A percentile compares a stretch with the other conserved stretches of the same genome.
Evolutionary conservation across 1,140 invertebrate genomes (phyloP).

Genomic region (Leptopilina clavipes): DNA sequence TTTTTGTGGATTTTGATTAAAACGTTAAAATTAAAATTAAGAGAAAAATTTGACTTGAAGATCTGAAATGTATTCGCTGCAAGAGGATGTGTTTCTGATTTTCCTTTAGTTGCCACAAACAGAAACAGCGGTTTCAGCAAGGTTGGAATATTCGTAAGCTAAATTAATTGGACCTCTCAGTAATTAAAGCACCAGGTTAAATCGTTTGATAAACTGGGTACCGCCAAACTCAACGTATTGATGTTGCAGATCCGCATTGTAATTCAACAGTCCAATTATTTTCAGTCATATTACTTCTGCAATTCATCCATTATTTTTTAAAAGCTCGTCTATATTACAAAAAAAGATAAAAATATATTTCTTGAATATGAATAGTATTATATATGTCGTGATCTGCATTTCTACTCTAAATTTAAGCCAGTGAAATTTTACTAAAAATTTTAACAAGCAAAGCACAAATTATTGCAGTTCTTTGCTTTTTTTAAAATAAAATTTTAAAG

Average conservation of each 20-base stretch:
- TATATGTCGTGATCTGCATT: too few relatives aligned
- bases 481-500: too few relatives aligned
- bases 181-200: slow-evolving; percentile 24
- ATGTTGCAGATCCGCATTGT: slow-evolving; percentile 17
- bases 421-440: too few relatives aligned
- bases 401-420: too few relatives aligned
- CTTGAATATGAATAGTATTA: neutral
- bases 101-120: neutral
- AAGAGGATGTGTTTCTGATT: too few relatives aligned
- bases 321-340: neutral
- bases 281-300: neutral
- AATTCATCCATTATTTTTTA: neutral
- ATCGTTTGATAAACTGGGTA: slow-evolving; percentile 23
- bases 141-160: slow-evolving; percentile 14
- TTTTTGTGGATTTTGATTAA: too few relatives aligned
- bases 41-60: too few relatives aligned
- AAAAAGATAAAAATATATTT: neutral
- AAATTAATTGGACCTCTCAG: slow-evolving; percentile 30
- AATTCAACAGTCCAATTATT: slow-evolving; percentile 27
- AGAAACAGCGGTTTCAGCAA: slow-evolving; percentile 23
- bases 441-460: too few relatives aligned
- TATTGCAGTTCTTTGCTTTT: too few relatives aligned
- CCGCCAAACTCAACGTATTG: slow-evolving; percentile 5
- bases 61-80: too few relatives aligned
- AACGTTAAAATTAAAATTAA: too few relatives aligned